Evolutionary conservation across 2,113 vertebrate species (phyloP).

Genomic region (Myiozetetes cayanensis): DNA sequence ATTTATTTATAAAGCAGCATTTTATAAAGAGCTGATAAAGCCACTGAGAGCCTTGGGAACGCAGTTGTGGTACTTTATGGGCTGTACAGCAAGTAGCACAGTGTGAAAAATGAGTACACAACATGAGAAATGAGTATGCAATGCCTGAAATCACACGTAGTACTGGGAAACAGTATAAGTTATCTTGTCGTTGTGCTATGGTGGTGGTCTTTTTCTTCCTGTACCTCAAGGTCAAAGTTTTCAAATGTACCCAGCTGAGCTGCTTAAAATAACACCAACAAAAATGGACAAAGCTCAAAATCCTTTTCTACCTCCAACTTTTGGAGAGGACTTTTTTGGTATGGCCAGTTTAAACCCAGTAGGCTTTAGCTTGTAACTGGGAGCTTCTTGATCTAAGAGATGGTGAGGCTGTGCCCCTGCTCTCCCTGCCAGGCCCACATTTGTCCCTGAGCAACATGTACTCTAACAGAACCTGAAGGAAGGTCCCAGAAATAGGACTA

Average conservation of each 20-base stretch:
- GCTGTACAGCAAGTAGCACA: background rate
- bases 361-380: background rate
- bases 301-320: background rate
- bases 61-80: background rate
- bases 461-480: background rate
- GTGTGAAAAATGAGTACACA: background rate
- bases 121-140: background rate
- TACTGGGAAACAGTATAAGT: background rate
- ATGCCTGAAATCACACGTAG: background rate
- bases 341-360: background rate
- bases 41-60: background rate
- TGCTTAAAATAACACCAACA: background rate
- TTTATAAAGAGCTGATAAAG: background rate
- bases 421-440: background rate
- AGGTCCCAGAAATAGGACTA: background rate
- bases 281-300: background rate
- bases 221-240: background rate
- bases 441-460: background rate
- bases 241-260: background rate
- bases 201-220: background rate
- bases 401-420: background rate
- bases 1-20: background rate
- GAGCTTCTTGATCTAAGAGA: background rate
- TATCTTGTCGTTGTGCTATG: background rate
- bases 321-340: background rate